A percentile compares a stretch with the other conserved stretches of the same genome.
Evolutionary conservation across 2,113 vertebrate species (phyloP).

Genomic region (Cepphus grylle): DNA sequence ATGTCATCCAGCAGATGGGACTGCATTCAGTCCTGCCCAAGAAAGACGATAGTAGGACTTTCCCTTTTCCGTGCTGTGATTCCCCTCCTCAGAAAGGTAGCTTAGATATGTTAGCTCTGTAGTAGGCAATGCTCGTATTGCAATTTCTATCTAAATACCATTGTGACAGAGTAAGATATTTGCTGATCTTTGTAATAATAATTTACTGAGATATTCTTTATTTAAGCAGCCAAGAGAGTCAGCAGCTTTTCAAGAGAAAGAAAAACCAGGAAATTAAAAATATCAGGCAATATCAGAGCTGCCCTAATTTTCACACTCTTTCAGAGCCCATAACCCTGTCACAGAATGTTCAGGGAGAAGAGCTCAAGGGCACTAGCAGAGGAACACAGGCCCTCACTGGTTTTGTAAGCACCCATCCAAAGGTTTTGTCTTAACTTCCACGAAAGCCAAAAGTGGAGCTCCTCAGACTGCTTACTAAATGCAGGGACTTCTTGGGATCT

Average conservation of each 20-base stretch:
- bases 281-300: neutral
- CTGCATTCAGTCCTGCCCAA: neutral
- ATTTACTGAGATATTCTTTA: neutral
- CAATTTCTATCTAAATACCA: neutral
- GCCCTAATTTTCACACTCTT: neutral
- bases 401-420: neutral
- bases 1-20: neutral
- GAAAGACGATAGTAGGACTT: neutral
- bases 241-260: neutral
- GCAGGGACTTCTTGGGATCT: neutral
- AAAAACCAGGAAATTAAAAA: neutral
- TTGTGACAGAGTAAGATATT: neutral
- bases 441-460: neutral
- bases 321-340: neutral
- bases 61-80: neutral
- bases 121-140: neutral
- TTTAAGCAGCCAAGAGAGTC: neutral
- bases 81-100: neutral
- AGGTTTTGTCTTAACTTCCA: neutral
- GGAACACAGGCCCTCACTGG: neutral
- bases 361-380: neutral
- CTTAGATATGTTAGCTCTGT: neutral
- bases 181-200: neutral
- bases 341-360: neutral
- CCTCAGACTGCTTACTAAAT: neutral